phyloP scores from a whole-genome alignment of 2,888 invertebrate species.

The Aleiodes alternator region DNA sequence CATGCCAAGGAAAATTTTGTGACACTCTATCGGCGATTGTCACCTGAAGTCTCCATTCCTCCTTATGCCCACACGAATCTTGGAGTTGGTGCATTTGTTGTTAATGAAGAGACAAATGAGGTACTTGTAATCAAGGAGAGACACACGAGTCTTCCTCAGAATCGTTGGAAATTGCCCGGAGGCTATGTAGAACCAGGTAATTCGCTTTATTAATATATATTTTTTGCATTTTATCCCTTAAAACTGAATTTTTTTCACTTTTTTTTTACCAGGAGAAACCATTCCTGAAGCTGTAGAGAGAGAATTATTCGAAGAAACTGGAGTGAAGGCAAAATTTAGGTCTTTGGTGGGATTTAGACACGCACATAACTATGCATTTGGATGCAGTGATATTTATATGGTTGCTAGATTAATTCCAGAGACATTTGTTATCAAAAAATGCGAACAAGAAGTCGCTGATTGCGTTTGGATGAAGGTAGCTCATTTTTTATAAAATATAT shows the following conservation, averaged over 20 bases:
- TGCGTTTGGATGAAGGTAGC: conserved; percentile 88
- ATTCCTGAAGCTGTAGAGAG: conserved; percentile 87
- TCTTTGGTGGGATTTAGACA: conserved; percentile 88
- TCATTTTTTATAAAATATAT: not conserved
- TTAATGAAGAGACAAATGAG: conserved; percentile 83
- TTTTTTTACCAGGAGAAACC: conserved; percentile 82
- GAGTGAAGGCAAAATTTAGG: conserved; percentile 85
- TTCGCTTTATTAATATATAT: conserved; percentile 17
- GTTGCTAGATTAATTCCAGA: conserved; percentile 84
- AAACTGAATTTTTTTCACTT: not conserved
- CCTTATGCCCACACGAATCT: conserved; percentile 87
- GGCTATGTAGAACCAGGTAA: conserved; percentile 91
- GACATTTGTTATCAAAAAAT: conserved; percentile 81
- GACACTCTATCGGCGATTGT: conserved; percentile 89
- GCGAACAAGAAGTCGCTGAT: conserved; percentile 86
- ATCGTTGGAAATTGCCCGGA: conserved; percentile 91
- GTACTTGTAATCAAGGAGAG: conserved; percentile 89
- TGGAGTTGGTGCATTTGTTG: conserved; percentile 91
- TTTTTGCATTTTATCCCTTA: not conserved
- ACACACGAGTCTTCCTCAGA: conserved; percentile 67
- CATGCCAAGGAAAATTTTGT: conserved; percentile 88
- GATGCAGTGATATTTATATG: conserved; percentile 91
- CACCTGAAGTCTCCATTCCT: conserved; percentile 82
- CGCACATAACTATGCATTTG: conserved; percentile 84
- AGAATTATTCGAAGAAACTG: conserved; percentile 95